These are phyloP conservation scores for Calliphora vomitoria DNA, from an alignment of 2,888 invertebrate species.

Conservation along the genomic window DNA sequence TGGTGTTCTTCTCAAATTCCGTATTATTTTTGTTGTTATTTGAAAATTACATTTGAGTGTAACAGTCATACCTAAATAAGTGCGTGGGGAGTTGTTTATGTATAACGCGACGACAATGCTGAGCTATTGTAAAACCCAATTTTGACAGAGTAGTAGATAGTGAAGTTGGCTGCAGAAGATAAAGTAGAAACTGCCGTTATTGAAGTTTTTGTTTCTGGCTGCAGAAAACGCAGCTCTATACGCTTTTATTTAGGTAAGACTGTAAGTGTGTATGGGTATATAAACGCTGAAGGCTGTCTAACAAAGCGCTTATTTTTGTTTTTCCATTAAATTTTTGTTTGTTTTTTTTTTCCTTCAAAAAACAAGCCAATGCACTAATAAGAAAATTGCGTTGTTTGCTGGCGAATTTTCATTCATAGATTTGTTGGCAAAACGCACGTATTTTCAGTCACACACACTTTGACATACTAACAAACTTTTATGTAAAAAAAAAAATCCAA, in stretches of 20 bases:
- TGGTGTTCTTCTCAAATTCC: background rate
- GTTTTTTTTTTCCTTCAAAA: background rate
- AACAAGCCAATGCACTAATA: slow-evolving; percentile 10
- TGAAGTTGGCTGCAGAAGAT: no score
- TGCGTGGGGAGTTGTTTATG: no score
- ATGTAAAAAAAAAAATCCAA: background rate
- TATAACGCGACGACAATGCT: no score
- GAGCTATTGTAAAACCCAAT: no score
- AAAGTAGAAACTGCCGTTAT: no score
- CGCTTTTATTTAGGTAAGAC: slow-evolving; percentile 4
- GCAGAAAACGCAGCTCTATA: no score
- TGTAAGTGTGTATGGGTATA: no score
- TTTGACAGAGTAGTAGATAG: no score
- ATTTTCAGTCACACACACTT: background rate
- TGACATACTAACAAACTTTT: background rate
- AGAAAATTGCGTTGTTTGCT: slow-evolving; percentile 26
- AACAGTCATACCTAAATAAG: no score
- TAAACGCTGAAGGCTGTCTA: background rate
- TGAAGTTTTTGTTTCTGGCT: no score
- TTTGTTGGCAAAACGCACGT: background rate
- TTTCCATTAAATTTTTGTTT: background rate
- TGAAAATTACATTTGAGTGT: background rate
- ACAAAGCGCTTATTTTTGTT: background rate
- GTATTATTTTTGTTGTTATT: background rate
- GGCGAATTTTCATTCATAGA: slow-evolving; percentile 18